Conservation (phyloP, 2,888 invertebrate species). For the Lasiommata megera region DNA sequence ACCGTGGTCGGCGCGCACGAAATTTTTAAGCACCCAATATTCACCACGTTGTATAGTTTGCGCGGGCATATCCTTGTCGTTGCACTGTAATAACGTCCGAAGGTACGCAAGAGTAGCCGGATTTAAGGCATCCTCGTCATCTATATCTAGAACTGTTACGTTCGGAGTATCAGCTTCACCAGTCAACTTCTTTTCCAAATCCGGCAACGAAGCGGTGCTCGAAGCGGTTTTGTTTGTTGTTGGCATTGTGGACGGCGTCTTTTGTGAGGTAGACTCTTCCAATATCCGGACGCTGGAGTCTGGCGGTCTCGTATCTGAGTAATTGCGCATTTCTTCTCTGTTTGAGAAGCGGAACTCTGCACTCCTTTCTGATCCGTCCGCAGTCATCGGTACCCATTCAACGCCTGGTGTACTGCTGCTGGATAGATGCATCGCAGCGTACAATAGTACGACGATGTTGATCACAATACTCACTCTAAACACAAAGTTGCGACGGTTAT, state of each 20-base stretch:
- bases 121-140: slow-evolving; percentile 63
- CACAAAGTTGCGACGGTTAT: slow-evolving; percentile 84
- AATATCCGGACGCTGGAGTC: slow-evolving; percentile 46
- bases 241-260: slow-evolving; percentile 66
- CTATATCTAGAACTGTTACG: slow-evolving; percentile 56
- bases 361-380: slow-evolving; percentile 58
- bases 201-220: slow-evolving; percentile 63
- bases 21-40: slow-evolving; percentile 95
- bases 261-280: slow-evolving; percentile 68
- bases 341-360: slow-evolving; percentile 54
- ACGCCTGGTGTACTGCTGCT: slow-evolving; percentile 52
- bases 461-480: slow-evolving; percentile 88
- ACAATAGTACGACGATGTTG: slow-evolving; percentile 86
- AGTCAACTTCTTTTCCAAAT: slow-evolving; percentile 58
- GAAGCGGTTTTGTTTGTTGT: slow-evolving; percentile 67
- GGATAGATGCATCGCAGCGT: slow-evolving; percentile 85
- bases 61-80: slow-evolving; percentile 82
- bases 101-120: slow-evolving; percentile 61
- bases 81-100: slow-evolving; percentile 81
- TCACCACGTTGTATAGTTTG: slow-evolving; percentile 87
- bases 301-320: slow-evolving; percentile 48
- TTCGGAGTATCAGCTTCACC: slow-evolving; percentile 58
- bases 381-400: slow-evolving; percentile 65
- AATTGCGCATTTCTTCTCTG: slow-evolving; percentile 52
- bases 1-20: slow-evolving; percentile 87